Evolutionary conservation across 2,113 vertebrate genomes (phyloP), one percentile per base, ranked within the genome.

Genomic region (Uria lomvia): DNA sequence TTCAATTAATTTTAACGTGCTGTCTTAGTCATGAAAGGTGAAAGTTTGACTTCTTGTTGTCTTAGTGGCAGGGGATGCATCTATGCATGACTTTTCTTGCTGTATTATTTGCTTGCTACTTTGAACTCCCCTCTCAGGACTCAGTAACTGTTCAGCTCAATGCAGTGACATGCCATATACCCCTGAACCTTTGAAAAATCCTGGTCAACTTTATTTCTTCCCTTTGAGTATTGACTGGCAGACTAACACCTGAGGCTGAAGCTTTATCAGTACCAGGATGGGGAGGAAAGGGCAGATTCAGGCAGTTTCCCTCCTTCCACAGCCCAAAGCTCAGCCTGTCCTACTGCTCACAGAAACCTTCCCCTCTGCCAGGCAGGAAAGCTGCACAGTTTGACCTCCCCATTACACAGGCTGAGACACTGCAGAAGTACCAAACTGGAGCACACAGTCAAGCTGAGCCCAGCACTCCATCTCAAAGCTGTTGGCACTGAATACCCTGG

Each of bases 1-100:
- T 94, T 94, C 84, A 81, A 79, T 96, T 95, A 86, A 91, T 93
- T 93, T 88, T 65, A 82, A 82, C 83, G 90, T 66, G 79, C 66
- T 83, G 49, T 38, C 84, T 68, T 73, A 92, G 86, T 40, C 42
- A 5, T 24, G 82, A 30, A 87, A 97, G 89, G 73, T 86, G 92
- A 29, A 58, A 65, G 63, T 90, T 82, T 80, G 92, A 79, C 55
- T 94, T 62, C 12, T 45, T 78, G 18, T 53, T 68, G 49, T 80
- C 50, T 84, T 8, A 38, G 72, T 9, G 19, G 58, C 86, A 56
- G 68, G 90, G 71, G 84, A 32, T 52, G 70, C 66, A 45, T 27
- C 71, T 71, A 9, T 30, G 23, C 62, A 5, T 30, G 74, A 42
- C 21, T 73, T 68, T 27, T 38, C 56, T 68, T 60, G n/a, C 10